phyloP scores from a whole-genome alignment of 2,797 vertebrate genomes.

The Graptemys geographica region DNA sequence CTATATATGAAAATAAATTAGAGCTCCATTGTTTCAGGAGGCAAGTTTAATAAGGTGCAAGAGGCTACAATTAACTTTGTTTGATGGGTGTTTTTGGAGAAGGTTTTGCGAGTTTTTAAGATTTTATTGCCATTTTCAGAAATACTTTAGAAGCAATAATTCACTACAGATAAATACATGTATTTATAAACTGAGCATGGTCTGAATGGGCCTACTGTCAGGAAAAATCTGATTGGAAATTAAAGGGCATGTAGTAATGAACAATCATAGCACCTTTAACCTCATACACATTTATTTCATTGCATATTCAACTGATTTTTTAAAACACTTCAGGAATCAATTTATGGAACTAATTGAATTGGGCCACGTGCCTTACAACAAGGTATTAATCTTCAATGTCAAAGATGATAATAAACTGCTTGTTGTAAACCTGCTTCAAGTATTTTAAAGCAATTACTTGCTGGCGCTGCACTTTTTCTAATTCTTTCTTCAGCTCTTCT shows the following conservation, averaged over 20 bases:
- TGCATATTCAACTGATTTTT: conserved; percentile 21
- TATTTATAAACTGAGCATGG: neutral
- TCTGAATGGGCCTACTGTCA: conserved; percentile 8
- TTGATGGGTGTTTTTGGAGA: neutral
- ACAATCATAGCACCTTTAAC: neutral
- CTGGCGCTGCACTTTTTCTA: conserved; percentile 97
- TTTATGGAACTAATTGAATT: conserved; percentile 74
- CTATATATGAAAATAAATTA: neutral
- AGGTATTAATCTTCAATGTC: conserved; percentile 74
- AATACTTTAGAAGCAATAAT: neutral
- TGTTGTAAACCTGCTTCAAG: conserved; percentile 78
- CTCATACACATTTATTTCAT: neutral
- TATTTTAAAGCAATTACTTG: conserved; percentile 97
- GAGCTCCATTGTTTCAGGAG: neutral
- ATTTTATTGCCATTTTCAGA: neutral
- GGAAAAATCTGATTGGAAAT: neutral
- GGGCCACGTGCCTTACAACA: conserved; percentile 77
- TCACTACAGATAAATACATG: neutral
- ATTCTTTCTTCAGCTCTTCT: conserved; percentile 97
- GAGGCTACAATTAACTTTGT: neutral
- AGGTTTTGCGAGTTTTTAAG: neutral
- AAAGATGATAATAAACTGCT: conserved; percentile 71
- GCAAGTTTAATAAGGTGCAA: neutral
- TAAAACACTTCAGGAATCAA: conserved; percentile 55
- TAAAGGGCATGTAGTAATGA: neutral